These are phyloP conservation scores for Orthonyx spaldingii DNA, from an alignment of 2,113 vertebrate genomes.

Conservation along the genomic window DNA sequence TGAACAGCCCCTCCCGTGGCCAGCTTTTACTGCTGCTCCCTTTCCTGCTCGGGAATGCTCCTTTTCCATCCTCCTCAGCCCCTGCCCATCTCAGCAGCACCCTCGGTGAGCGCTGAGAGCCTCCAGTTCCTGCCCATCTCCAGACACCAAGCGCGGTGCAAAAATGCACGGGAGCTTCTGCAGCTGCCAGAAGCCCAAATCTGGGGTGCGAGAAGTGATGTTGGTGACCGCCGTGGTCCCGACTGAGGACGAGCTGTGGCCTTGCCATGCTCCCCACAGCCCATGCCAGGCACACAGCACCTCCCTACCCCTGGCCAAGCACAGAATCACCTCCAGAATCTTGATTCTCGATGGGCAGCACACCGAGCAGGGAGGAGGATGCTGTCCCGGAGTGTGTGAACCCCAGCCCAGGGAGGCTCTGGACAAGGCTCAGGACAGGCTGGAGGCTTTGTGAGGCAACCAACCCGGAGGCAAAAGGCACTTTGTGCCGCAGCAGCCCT, in stretches of 20 bases:
- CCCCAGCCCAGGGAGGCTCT: background rate
- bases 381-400: accelerated
- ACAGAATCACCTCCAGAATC: background rate
- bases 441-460: accelerated
- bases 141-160: accelerated
- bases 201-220: background rate
- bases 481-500: accelerated
- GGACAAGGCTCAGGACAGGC: accelerated
- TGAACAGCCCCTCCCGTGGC: background rate
- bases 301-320: background rate
- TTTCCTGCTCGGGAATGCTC: background rate
- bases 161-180: background rate
- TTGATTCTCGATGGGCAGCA: accelerated
- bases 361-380: background rate
- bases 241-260: accelerated
- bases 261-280: accelerated
- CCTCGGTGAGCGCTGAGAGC: accelerated
- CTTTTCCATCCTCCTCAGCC: accelerated
- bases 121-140: background rate
- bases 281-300: accelerated
- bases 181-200: background rate
- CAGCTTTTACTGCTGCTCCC: background rate
- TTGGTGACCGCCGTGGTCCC: accelerated
- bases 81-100: background rate
- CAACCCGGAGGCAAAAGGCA: accelerated